A percentile compares a stretch with the other conserved stretches of the same genome.
These are phyloP conservation scores for Arenaria interpres DNA, from an alignment of 2,113 vertebrate species.

Conservation along the genomic window DNA sequence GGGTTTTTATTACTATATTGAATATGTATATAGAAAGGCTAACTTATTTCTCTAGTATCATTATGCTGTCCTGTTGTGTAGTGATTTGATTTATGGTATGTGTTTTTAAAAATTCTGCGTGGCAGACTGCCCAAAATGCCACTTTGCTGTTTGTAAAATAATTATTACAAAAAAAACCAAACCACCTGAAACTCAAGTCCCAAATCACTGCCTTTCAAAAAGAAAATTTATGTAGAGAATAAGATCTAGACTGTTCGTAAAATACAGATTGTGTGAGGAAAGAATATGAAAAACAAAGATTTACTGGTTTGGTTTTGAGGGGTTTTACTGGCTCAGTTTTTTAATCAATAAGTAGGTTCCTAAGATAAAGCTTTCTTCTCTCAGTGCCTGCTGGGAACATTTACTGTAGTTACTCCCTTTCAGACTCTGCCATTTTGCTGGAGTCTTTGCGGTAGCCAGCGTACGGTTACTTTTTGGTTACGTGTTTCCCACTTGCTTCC, in stretches of 20 bases:
- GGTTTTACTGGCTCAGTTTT: neutral
- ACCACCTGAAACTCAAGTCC: neutral
- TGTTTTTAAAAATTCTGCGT: neutral
- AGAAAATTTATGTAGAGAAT: neutral
- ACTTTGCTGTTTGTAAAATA: neutral
- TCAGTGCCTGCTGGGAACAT: neutral
- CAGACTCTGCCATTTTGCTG: neutral
- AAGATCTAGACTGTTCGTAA: neutral
- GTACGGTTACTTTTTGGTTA: neutral
- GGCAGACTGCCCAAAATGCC: neutral
- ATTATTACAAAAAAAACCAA: neutral
- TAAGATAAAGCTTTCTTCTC: neutral
- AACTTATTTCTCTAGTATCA: neutral
- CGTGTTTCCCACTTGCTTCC: too few relatives aligned
- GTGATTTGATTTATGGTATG: neutral
- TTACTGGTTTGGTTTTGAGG: neutral
- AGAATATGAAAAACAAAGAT: neutral
- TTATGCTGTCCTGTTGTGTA: neutral
- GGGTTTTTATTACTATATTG: neutral
- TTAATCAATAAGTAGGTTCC: neutral
- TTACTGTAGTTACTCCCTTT: neutral
- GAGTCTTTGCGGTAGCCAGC: neutral
- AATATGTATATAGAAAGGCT: neutral
- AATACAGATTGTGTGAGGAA: neutral
- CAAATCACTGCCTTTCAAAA: neutral